phyloP scores from a whole-genome alignment of 2,888 invertebrate species.

The Erannis defoliaria region DNA sequence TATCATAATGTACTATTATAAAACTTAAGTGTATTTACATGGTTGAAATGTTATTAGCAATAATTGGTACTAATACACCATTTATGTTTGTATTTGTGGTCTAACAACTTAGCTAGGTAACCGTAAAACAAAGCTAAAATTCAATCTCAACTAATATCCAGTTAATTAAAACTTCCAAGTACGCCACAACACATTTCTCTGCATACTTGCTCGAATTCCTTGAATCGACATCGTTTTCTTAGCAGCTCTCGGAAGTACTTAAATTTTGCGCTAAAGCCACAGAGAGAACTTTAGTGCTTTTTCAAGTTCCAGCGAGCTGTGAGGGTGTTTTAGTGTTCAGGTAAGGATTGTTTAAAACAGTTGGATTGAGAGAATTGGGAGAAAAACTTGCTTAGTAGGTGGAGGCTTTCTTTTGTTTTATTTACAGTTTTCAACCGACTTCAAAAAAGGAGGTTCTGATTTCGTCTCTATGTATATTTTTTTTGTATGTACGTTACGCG shows the following conservation, averaged over 20 bases:
- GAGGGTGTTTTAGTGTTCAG: conserved; percentile 14
- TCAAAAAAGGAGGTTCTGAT: no score
- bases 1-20: no score
- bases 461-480: no score
- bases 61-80: no score
- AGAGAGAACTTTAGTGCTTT: conserved; percentile 10
- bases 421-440: not conserved
- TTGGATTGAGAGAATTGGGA: conserved; percentile 2
- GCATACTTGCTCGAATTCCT: conserved; percentile 4
- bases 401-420: not conserved
- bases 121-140: not conserved
- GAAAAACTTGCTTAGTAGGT: not conserved
- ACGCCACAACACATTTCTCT: conserved; percentile 3
- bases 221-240: conserved; percentile 10
- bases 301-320: conserved; percentile 6
- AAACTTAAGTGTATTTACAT: no score
- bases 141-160: not conserved
- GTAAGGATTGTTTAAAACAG: conserved; percentile 8
- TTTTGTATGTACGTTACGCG: no score
- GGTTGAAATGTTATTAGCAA: no score
- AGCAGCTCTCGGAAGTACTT: conserved; percentile 5
- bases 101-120: not conserved
- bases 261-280: conserved; percentile 11
- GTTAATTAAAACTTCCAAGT: conserved; percentile 2
- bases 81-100: no score